Evolutionary conservation across 2,113 vertebrate genomes (phyloP).

Genomic region (Numenius arquata): DNA sequence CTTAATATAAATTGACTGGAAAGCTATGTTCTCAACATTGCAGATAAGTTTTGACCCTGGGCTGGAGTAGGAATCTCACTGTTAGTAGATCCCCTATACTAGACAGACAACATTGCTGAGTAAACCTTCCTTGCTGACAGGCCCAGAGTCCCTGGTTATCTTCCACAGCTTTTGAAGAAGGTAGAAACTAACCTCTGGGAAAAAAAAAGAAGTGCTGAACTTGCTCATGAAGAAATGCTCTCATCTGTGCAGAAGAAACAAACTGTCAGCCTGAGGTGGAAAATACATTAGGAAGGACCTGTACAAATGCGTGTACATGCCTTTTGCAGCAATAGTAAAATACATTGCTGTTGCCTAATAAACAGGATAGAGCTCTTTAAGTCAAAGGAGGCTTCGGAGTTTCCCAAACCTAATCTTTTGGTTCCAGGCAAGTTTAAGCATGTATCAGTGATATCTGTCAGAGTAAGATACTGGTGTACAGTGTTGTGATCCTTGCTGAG

Average conservation of each 20-base stretch:
- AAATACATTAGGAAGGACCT: background rate
- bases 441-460: background rate
- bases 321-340: background rate
- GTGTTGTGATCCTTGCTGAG: rapidly evolving
- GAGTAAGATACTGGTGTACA: background rate
- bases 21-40: background rate
- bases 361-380: background rate
- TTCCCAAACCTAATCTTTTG: background rate
- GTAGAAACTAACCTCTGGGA: background rate
- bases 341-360: background rate
- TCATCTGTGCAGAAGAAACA: background rate
- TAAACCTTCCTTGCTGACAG: background rate
- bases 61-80: background rate
- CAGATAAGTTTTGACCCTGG: background rate
- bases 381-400: background rate
- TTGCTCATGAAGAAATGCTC: background rate
- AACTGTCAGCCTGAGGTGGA: background rate
- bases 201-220: background rate
- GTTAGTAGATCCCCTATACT: background rate
- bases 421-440: background rate
- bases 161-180: background rate
- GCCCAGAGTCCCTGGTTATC: background rate
- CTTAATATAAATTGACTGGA: background rate
- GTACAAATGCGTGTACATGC: rapidly evolving
- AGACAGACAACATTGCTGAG: background rate